A percentile compares a stretch with the other conserved stretches of the same genome.
These are phyloP conservation scores for Neolamprologus fasciatus DNA, from an alignment of 2,113 vertebrate genomes.

Conservation along the genomic window DNA sequence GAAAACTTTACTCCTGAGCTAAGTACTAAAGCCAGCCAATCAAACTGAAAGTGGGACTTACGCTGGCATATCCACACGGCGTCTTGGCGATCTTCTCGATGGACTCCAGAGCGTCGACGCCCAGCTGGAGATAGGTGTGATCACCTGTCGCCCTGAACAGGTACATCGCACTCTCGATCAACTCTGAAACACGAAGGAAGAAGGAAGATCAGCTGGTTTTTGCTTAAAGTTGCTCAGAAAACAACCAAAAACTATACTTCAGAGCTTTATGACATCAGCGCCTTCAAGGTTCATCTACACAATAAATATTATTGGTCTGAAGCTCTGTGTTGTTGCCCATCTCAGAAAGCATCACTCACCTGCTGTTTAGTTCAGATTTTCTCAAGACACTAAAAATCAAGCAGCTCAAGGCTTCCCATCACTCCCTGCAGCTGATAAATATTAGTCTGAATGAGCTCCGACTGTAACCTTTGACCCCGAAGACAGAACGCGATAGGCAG, in stretches of 20 bases:
- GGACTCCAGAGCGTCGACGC: slow-evolving; percentile 89
- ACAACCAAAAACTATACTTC: neutral
- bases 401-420: neutral
- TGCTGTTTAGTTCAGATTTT: neutral
- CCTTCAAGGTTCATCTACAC: neutral
- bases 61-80: slow-evolving; percentile 92
- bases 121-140: slow-evolving; percentile 86
- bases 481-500: accelerated
- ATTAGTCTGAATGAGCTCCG: neutral
- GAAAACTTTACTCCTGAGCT: accelerated
- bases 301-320: accelerated
- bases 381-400: neutral
- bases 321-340: neutral
- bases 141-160: slow-evolving; percentile 93
- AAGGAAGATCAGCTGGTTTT: neutral
- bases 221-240: neutral
- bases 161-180: slow-evolving; percentile 98
- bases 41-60: slow-evolving; percentile 54
- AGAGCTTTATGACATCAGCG: neutral
- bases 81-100: slow-evolving; percentile 92
- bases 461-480: neutral
- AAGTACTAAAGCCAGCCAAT: neutral
- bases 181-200: slow-evolving; percentile 70
- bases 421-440: neutral
- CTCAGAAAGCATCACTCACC: neutral